A percentile compares a stretch with the other conserved stretches of the same genome.
Evolutionary conservation across 2,888 invertebrate species (phyloP).

Genomic region (Dolichomitus sp.): DNA sequence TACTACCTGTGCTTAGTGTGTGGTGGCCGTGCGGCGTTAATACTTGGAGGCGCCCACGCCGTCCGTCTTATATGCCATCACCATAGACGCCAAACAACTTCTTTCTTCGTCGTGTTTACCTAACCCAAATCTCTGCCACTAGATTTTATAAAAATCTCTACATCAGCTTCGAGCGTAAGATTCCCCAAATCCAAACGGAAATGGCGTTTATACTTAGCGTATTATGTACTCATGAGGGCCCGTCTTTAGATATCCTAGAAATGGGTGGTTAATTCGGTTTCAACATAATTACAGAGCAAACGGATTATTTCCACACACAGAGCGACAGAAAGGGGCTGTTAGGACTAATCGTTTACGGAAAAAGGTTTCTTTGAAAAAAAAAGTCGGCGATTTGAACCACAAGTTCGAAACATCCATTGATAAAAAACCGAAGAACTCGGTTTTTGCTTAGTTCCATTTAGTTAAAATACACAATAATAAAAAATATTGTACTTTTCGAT

Average conservation of each 20-base stretch:
- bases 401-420: background rate
- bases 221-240: slow-evolving; percentile 24
- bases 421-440: no score
- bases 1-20: slow-evolving; percentile 47
- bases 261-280: slow-evolving; percentile 53
- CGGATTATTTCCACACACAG: slow-evolving; percentile 3
- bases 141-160: slow-evolving; percentile 26
- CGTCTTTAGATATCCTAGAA: slow-evolving; percentile 44
- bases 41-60: slow-evolving; percentile 63
- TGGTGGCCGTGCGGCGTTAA: slow-evolving; percentile 59
- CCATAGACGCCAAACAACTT: slow-evolving; percentile 8
- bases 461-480: no score
- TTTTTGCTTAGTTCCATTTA: no score
- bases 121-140: slow-evolving; percentile 37
- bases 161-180: slow-evolving; percentile 45
- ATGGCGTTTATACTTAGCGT: slow-evolving; percentile 52
- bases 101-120: slow-evolving; percentile 50
- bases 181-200: slow-evolving; percentile 51
- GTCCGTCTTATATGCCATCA: slow-evolving; percentile 57
- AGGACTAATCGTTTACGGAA: slow-evolving; percentile 17
- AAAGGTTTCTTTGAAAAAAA: background rate
- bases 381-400: background rate
- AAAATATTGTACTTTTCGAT: slow-evolving; percentile 11
- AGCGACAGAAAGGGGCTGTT: slow-evolving; percentile 11
- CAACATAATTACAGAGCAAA: slow-evolving; percentile 59